phyloP scores from a whole-genome alignment of 1,140 invertebrate species.

The Batillaria attramentaria region DNA sequence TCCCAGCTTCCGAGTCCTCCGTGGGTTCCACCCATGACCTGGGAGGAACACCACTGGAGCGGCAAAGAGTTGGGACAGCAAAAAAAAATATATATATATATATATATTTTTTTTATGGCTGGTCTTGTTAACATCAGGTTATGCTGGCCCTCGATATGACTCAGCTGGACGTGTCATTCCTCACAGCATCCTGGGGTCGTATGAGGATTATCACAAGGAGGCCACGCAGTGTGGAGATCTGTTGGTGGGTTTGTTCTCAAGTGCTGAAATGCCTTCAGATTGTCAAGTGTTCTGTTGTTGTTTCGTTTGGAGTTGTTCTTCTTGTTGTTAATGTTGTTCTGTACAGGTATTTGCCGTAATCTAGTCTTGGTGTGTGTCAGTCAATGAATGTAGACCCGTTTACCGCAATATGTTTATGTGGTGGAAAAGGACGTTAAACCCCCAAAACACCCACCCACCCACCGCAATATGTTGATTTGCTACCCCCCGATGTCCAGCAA shows the following conservation, averaged over 20 bases:
- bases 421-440: no score
- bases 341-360: no score
- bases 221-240: constrained; percentile 61
- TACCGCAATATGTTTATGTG: no score
- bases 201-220: constrained; percentile 66
- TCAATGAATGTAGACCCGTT: no score
- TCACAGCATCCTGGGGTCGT: constrained; percentile 69
- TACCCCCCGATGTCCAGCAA: no score
- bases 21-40: no score
- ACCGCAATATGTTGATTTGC: no score
- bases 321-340: no score
- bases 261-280: neutral
- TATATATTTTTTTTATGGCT: neutral
- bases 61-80: neutral
- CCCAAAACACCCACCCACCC: no score
- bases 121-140: constrained; percentile 41
- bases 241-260: constrained; percentile 51
- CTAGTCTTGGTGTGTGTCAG: no score
- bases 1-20: neutral
- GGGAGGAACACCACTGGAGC: no score
- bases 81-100: neutral
- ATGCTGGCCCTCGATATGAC: constrained; percentile 67
- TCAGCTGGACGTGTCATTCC: constrained; percentile 60
- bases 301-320: neutral
- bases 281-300: neutral